Base-by-base conservation (phyloP, 2,113 vertebrate species). In the Pristiophorus japonicus region DNA sequence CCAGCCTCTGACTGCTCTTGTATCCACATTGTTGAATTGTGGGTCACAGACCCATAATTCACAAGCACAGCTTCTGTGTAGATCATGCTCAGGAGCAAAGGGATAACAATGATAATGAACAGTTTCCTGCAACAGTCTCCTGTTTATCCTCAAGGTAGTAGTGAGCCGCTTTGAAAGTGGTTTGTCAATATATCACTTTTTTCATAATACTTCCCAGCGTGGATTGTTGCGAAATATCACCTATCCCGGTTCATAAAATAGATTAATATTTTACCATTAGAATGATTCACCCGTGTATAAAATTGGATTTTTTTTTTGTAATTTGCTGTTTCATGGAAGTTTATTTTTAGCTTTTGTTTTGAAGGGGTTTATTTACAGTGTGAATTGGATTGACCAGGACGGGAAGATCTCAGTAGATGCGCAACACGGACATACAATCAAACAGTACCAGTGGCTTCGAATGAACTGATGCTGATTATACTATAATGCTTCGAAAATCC, bases 291-390 rank as follows among this genome's bases (percentile, higher is more conserved):
- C 84, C 24, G 45, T 45, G 78, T 42, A 7, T 62, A n/a, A n/a
- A 59, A 34, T 20, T 18, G 55, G 87, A 62, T 62, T 91, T 91
- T 59, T 59, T 47, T 88, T 91, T 91, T n/a, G 87, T 18, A 91
- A n/a, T 14, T 59, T 34, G 34, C 14, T 62, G 51, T 5, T n/a
- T 62, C 30, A 62, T 91, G 30, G 87, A 91, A n/a, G 51, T 1
- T 90, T 90, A 34, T 90, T 16, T 90, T 90, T 90, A 59, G 30
- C 87, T 62, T 90, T 90, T 1, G 45, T 87, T 87, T 87, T 87
- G 45, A 87, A 87, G 45, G 24, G 22, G 45, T 47, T 51, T 51
- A 51, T 87, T 59, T 90, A 30, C 47, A n/a, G 51, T 62, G 55
- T 62, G 55, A 59, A 62, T 62, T 62, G 34, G 55, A 91, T n/a